A percentile compares a stretch with the other conserved stretches of the same genome.
These are phyloP conservation scores for Boloria selene DNA, from an alignment of 2,888 invertebrate genomes.

Conservation along the genomic window DNA sequence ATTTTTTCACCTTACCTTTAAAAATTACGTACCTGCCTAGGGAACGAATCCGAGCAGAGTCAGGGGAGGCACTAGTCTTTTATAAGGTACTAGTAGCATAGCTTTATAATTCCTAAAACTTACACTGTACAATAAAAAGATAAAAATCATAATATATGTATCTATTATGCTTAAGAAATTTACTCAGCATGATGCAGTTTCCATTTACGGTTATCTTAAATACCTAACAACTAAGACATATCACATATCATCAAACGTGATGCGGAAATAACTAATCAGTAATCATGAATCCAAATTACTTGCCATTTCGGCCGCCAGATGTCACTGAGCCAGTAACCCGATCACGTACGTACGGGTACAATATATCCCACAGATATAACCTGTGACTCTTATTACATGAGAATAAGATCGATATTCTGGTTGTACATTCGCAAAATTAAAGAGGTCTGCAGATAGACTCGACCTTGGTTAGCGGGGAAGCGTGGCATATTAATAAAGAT, in stretches of 20 bases:
- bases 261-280: constrained; percentile 41
- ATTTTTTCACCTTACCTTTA: too few relatives aligned
- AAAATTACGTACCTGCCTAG: too few relatives aligned
- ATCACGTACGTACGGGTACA: constrained; percentile 53
- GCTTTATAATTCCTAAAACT: not conserved
- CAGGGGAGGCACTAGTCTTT: too few relatives aligned
- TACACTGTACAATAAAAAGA: constrained; percentile 1
- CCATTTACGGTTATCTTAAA: constrained; percentile 16
- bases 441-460: constrained; percentile 58
- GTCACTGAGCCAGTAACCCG: constrained; percentile 55
- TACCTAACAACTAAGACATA: constrained; percentile 12
- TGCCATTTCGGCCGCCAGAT: constrained; percentile 63
- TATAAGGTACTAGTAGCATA: not conserved
- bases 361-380: constrained; percentile 19
- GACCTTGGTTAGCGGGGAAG: constrained; percentile 67
- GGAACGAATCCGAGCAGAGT: too few relatives aligned
- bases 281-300: constrained; percentile 43
- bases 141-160: constrained; percentile 1
- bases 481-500: constrained; percentile 75
- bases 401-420: constrained; percentile 40
- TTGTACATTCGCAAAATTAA: constrained; percentile 41
- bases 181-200: not conserved
- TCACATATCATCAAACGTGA: constrained; percentile 36
- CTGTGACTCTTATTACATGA: constrained; percentile 29
- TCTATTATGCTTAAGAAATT: constrained; percentile 14